These are phyloP conservation scores for Forbesichthys agassizii DNA, from an alignment of 2,113 vertebrate species.

Conservation along the genomic window DNA sequence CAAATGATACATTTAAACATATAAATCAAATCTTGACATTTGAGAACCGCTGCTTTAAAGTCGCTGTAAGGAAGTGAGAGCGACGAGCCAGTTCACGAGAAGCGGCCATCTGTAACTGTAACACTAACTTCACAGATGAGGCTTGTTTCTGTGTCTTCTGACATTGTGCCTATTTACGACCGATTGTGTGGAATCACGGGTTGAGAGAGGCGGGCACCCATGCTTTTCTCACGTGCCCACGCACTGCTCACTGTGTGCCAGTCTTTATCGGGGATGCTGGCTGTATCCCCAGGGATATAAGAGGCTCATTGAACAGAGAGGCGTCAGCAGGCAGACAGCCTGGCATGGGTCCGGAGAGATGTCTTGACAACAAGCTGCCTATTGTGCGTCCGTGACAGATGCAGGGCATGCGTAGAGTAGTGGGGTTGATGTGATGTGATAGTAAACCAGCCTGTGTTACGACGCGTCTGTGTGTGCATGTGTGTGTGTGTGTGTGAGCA, in stretches of 20 bases:
- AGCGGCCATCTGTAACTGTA: background rate
- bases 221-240: conserved; percentile 73
- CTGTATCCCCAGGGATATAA: conserved; percentile 47
- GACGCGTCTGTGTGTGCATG: background rate
- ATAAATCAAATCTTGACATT: too few species aligned
- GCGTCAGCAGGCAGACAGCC: conserved; percentile 44
- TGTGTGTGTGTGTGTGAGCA: too few species aligned
- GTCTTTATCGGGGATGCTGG: conserved; percentile 54
- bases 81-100: background rate
- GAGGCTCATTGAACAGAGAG: conserved; percentile 56
- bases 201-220: conserved; percentile 46
- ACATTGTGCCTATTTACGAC: conserved; percentile 26
- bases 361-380: conserved; percentile 52
- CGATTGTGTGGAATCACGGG: conserved; percentile 61
- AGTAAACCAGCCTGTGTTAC: conserved; percentile 32
- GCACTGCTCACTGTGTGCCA: conserved; percentile 57
- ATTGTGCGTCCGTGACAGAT: conserved; percentile 63
- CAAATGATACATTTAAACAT: too few species aligned
- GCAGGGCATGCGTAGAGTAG: conserved; percentile 48
- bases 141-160: background rate
- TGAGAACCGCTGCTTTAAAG: background rate
- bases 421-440: conserved; percentile 50
- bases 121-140: background rate
- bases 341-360: conserved; percentile 34
- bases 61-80: background rate